A percentile compares a stretch with the other conserved stretches of the same genome.
Evolutionary conservation across 2,113 vertebrate species (phyloP).

Genomic region (Tachuris rubrigastra): DNA sequence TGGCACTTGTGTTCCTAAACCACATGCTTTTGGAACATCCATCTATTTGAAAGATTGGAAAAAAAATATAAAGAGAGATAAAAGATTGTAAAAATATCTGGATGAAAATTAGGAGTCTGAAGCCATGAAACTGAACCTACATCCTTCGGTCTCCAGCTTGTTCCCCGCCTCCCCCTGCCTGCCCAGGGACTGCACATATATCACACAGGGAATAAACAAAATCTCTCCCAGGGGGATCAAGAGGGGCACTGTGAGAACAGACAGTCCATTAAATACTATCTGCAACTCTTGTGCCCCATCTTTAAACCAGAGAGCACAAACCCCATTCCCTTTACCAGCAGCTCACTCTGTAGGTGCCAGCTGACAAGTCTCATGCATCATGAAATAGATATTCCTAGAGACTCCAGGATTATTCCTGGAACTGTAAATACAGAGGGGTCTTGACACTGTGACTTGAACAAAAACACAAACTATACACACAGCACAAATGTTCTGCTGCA

Average conservation of each 20-base stretch:
- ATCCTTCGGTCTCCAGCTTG: background rate
- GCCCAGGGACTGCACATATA: background rate
- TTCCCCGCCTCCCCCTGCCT: background rate
- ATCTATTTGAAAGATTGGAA: background rate
- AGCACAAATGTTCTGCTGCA: background rate
- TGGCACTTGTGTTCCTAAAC: background rate
- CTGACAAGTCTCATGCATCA: conserved; percentile 16
- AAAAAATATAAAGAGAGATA: background rate
- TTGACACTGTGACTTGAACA: background rate
- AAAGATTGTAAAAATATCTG: background rate
- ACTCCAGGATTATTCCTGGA: conserved; percentile 5
- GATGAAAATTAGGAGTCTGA: background rate
- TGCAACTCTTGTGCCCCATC: background rate
- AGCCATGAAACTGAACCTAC: background rate
- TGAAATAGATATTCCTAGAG: background rate
- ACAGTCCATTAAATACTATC: conserved; percentile 62
- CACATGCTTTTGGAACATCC: background rate
- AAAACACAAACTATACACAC: background rate
- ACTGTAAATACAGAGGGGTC: conserved; percentile 38
- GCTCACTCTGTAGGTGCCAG: conserved; percentile 17
- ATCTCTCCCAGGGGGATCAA: conserved; percentile 30
- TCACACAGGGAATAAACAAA: background rate
- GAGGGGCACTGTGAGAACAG: conserved; percentile 45
- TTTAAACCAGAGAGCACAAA: conserved; percentile 1
- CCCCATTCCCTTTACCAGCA: background rate